A percentile compares a stretch with the other conserved stretches of the same genome.
Evolutionary conservation across 1,140 invertebrate species (phyloP).

Genomic region (Zaprionus ornatus): DNA sequence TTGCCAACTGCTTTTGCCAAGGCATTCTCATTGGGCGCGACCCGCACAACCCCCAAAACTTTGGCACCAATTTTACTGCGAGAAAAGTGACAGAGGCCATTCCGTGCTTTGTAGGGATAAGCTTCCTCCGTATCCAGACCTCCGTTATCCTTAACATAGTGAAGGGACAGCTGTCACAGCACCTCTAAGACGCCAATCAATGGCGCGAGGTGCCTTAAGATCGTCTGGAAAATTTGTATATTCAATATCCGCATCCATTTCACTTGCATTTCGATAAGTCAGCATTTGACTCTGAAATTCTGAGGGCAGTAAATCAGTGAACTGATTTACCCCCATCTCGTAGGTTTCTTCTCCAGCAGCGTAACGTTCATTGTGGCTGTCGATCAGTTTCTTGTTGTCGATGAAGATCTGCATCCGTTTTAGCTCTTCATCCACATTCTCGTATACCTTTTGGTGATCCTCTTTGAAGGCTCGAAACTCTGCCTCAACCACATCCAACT

Average conservation of each 20-base stretch:
- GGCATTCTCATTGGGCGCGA: constrained; percentile 87
- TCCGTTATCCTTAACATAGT: constrained; percentile 90
- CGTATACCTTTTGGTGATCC: constrained; percentile 88
- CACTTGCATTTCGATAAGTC: neutral
- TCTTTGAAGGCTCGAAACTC: constrained; percentile 22
- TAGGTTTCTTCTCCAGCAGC: constrained; percentile 87
- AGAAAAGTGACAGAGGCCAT: constrained; percentile 80
- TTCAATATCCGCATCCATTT: neutral
- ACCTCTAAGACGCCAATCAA: constrained; percentile 84
- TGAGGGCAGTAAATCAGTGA: constrained; percentile 91
- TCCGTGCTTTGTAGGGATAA: constrained; percentile 90
- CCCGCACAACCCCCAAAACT: constrained; percentile 84
- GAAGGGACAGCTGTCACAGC: constrained; percentile 93
- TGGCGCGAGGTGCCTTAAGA: neutral
- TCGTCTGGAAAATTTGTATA: neutral
- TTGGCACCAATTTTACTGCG: constrained; percentile 17
- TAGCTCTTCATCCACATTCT: constrained; percentile 88
- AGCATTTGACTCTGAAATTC: constrained; percentile 87
- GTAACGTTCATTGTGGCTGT: constrained; percentile 90
- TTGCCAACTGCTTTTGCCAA: constrained; percentile 88
- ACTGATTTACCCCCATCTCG: constrained; percentile 90
- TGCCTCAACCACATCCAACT: constrained; percentile 5
- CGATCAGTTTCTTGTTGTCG: constrained; percentile 91
- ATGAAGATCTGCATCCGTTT: constrained; percentile 93
- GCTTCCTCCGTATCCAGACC: constrained; percentile 89